These are phyloP conservation scores for Drosophila sordidula DNA, from an alignment of 2,888 invertebrate species.

Conservation along the genomic window DNA sequence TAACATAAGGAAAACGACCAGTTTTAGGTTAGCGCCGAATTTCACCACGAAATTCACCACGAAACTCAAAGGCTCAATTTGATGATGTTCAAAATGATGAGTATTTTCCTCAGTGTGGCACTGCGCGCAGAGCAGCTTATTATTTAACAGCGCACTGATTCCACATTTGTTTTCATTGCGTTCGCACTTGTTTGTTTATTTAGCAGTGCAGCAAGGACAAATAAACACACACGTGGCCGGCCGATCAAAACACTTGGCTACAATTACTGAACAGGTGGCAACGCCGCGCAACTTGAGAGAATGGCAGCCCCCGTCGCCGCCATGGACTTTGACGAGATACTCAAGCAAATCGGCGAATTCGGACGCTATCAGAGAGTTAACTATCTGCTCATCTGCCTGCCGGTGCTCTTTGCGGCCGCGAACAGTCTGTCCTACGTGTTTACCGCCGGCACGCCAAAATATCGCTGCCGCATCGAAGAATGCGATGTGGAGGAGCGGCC, in stretches of 20 bases:
- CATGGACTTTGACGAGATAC: constrained; percentile 88
- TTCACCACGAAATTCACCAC: not conserved
- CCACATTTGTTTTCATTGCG: not conserved
- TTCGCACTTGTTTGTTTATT: not conserved
- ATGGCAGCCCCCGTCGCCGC: constrained; percentile 28
- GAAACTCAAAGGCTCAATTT: not conserved
- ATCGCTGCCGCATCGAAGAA: constrained; percentile 87
- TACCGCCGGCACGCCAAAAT: constrained; percentile 87
- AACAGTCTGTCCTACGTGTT: constrained; percentile 88
- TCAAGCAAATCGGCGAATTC: constrained; percentile 87
- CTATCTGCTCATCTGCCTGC: constrained; percentile 87
- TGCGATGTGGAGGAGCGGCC: constrained; percentile 85
- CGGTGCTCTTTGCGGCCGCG: constrained; percentile 87
- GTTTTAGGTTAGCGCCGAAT: not conserved
- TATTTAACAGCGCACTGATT: not conserved
- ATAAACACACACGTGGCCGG: constrained; percentile 1
- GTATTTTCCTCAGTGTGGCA: not conserved
- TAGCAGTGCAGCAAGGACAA: not conserved
- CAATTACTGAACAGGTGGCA: constrained; percentile 18
- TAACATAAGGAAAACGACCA: not conserved
- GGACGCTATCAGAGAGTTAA: constrained; percentile 87
- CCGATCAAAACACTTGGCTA: not conserved
- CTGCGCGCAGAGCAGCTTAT: not conserved
- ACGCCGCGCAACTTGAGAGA: constrained; percentile 21
- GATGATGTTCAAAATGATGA: not conserved